Evolutionary conservation across 2,888 invertebrate species (phyloP), one percentile per base, ranked within the genome.

Genomic region (Drosophila paracracens): DNA sequence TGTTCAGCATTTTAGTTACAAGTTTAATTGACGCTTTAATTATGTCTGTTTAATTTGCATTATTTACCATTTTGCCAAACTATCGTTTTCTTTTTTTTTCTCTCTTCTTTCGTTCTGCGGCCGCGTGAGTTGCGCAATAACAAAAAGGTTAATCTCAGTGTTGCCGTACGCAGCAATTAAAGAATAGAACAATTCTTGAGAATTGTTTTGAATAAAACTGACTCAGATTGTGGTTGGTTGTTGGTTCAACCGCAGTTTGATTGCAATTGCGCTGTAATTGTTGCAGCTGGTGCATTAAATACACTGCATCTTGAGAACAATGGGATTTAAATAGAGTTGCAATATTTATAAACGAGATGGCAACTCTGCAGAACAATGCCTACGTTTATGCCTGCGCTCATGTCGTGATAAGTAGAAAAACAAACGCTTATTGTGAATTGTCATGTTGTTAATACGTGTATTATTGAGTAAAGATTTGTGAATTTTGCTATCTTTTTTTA

Each of bases 61-160:
- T 70, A 79, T 69, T 89, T 87, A 87, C 89, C 85, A 86, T 87
- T 74, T 83, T 74, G 38, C 50, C 54, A 51, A 54, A 72, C n/a
- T 71, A 50, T 60, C 60, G 65, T 40, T 13, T n/a, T 65, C 53
- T 53, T 31, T 11, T 51, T 25, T 4, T 8, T 21, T 21, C 21
- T 46, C 4, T 25, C 4, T 46, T 25, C 7, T 25, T 16, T 25
- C 16, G 25, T 25, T 46, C 46, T 25, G 25, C 8, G 11, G 57
- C n/a, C 68, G 48, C 13, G 13, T 36, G 80, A 74, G 84, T 91
- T 91, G 91, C 91, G 91, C 91, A 91, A 91, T 89, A 81, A 71
- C 70, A 70, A 82, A 78, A 74, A 70, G 73, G 38, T 33, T 70
- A 43, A 13, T 63, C 10, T 27, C 54, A 33, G 68, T 33, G 81